Evolutionary conservation across 2,797 vertebrate genomes (phyloP), one percentile per base, ranked within the genome.

Genomic region (Alca torda): DNA sequence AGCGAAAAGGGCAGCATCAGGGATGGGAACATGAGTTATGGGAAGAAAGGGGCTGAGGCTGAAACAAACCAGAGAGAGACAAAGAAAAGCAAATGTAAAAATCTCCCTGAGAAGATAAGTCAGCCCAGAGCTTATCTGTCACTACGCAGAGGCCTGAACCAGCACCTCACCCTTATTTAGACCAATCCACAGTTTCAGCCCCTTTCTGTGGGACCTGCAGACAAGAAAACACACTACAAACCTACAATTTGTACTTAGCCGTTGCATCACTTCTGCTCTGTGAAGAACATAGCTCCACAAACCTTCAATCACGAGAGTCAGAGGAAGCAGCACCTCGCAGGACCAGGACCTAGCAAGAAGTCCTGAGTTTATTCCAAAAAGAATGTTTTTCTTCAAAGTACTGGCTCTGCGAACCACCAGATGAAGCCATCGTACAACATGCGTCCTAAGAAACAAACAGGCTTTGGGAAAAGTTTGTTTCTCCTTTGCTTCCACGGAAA

Each of bases 81-180:
- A 92, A 94, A 91, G 90, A 67, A 85, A 96, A 74, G 46, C 70
- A 75, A 87, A 72, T 35, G 74, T 51, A 78, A 92, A 92, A 91
- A 95, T 77, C 39, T 72, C 41, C 74, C 48, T 9, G 13, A 83
- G 76, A 69, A 95, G 85, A 93, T 90, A 97, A 90, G 90, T 37
- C 64, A 73, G 77, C 68, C 89, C 68, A 65, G 75, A 77, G 72
- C 82, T 97, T 96, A 97, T 97, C 95, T 90, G 83, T 33, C 78
- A 86, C 77, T 83, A 57, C 16, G 10, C 73, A 95, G 92, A 72
- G 60, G 76, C 54, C 83, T 78, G 86, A 93, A 78, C n/a, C 45
- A 57, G 87, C 61, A 85, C 50, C 65, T 96, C 87, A 92, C 76
- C 81, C 86, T 84, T 91, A 57, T 56, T 89, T 84, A 80, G n/a